Evolutionary conservation across 2,888 invertebrate species (phyloP).

Genomic region (Ferrisia virgata): DNA sequence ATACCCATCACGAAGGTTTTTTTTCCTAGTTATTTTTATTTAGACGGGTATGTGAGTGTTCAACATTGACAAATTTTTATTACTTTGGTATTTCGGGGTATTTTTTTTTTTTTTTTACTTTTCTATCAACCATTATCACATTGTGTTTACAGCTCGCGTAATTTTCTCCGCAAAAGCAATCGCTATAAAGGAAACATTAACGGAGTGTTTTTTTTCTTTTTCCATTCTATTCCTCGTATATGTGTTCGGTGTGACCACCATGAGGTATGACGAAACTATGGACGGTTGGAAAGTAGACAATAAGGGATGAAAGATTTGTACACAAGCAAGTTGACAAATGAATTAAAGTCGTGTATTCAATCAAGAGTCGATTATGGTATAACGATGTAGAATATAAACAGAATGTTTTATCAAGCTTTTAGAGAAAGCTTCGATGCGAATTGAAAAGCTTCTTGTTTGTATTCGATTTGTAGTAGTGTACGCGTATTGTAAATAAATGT

Average conservation of each 20-base stretch:
- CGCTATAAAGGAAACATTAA: neutral
- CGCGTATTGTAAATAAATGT: neutral
- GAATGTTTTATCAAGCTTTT: neutral
- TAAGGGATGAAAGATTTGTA: neutral
- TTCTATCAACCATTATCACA: neutral
- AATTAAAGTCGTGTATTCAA: slow-evolving; percentile 7
- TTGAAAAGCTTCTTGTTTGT: slow-evolving; percentile 1
- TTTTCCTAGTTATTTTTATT: neutral
- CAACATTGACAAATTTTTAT: slow-evolving; percentile 3
- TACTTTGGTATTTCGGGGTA: neutral
- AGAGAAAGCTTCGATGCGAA: neutral
- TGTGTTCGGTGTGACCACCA: neutral
- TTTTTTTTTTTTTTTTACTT: neutral
- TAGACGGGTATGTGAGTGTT: neutral
- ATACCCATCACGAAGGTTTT: neutral
- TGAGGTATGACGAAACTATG: neutral
- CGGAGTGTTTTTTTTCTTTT: neutral
- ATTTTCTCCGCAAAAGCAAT: neutral
- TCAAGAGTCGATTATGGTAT: neutral
- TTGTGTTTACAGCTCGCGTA: neutral
- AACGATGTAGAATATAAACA: neutral
- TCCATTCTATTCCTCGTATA: too few species aligned
- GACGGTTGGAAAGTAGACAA: neutral
- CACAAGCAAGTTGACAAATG: neutral
- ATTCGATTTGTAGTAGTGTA: neutral